Base-by-base conservation (phyloP, 2,113 vertebrate genomes). In the Xenopus borealis region DNA sequence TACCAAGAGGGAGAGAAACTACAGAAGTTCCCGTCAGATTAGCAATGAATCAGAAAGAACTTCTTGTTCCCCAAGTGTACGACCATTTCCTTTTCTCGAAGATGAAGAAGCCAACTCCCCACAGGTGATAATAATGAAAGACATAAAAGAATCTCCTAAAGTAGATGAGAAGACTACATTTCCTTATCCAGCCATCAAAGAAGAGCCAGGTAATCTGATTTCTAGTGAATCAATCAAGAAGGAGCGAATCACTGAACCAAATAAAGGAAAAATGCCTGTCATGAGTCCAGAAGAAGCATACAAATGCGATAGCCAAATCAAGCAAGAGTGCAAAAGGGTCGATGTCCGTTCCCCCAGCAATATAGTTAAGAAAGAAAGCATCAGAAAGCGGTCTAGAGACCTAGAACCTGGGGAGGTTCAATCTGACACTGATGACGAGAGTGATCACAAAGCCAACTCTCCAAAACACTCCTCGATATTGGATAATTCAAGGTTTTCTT, bases 321-420 rank as follows among this genome's bases (percentile, higher is more conserved):
- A 94, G 76, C 92, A 91, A 44, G 94, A 96, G 78, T 84, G 90
- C 0, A 80, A 88, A 0, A 90, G 92, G 72, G 89, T 91, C 1
- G 94, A 98, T 71, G 89, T 95, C 83, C 92, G 90, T 78, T 97
- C 97, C 75, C 92, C 94, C 5, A 94, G 93, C 80, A 94, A 93
- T 80, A 84, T 93, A 47, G 87, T 94, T 79, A 97, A 96, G 80
- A 90, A 90, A 72, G 95, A 96, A 67, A 90, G 89, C 73, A 91
- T 97, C 53, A 86, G 88, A 18, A 98, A 97, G 79, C 86, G 89
- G 11, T 92, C 92, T 40, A 91, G 91, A 20, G 97, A 98, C 81
- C 86, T 99, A 78, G 97, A 99, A 61, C 97, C 97, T 0, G 97
- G 96, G 11, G 97, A 99, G 86, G 97, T 99, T 55, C 96, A 95